Percentiles rank a stretch among this genome's conserved stretches.
Evolutionary conservation across 2,113 vertebrate species (phyloP).

Genomic region (Sturnus vulgaris): DNA sequence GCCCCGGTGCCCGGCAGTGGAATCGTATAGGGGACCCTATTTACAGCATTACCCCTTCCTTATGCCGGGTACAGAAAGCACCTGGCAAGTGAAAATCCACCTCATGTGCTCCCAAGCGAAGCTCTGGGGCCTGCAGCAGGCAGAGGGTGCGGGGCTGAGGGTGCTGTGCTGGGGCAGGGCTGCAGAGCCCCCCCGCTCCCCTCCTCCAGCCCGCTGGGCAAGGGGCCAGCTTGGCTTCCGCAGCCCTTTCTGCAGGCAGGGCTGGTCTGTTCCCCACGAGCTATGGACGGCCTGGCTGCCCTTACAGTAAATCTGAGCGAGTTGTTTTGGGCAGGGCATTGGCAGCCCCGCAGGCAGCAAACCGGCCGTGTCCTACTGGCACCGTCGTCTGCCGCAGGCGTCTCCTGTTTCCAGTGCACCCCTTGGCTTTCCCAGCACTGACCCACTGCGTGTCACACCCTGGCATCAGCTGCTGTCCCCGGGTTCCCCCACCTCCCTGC

Average conservation of each 20-base stretch:
- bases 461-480: neutral
- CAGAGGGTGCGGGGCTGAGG: neutral
- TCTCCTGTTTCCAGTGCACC: neutral
- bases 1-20: neutral
- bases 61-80: neutral
- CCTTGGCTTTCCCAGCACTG: neutral
- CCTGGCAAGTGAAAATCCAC: neutral
- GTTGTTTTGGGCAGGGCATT: neutral
- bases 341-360: neutral
- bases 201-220: neutral
- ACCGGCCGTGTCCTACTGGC: neutral
- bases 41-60: fast-evolving
- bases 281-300: constrained; percentile 11
- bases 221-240: constrained; percentile 35
- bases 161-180: neutral
- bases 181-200: neutral
- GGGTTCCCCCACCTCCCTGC: neutral
- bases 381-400: neutral
- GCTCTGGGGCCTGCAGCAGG: neutral
- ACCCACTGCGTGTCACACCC: neutral
- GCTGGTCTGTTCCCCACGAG: constrained; percentile 37
- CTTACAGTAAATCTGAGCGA: constrained; percentile 40
- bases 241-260: constrained; percentile 13
- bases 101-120: neutral
- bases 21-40: neutral